Percentiles rank a stretch among this genome's conserved stretches.
Evolutionary conservation across 2,888 invertebrate genomes (phyloP).

Genomic region (Hartigia nigra): DNA sequence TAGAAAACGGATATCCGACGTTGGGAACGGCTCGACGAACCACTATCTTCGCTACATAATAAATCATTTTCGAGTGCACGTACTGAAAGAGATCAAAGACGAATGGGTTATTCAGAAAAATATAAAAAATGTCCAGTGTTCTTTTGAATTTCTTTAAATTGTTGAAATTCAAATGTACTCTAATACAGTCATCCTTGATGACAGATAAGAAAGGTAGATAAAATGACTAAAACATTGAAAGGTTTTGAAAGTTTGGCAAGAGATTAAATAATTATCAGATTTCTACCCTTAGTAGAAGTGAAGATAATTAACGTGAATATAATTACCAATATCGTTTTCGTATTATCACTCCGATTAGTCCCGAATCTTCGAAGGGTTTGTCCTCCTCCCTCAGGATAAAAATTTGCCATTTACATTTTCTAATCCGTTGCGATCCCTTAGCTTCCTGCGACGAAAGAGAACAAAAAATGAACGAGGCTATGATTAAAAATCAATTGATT

Average conservation of each 20-base stretch:
- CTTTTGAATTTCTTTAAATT: constrained; percentile 15
- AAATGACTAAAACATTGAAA: background rate
- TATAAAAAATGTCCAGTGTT: background rate
- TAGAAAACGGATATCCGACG: constrained; percentile 27
- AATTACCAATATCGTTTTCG: constrained; percentile 27
- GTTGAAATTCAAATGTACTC: background rate
- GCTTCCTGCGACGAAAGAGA: background rate
- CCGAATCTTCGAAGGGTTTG: background rate
- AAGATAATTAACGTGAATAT: constrained; percentile 50
- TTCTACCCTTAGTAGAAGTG: constrained; percentile 4
- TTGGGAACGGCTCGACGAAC: constrained; percentile 13
- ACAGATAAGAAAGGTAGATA: background rate
- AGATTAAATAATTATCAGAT: background rate
- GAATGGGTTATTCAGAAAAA: background rate
- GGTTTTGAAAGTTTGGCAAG: background rate
- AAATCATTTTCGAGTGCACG: constrained; percentile 26
- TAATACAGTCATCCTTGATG: background rate
- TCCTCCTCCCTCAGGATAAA: background rate
- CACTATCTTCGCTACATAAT: constrained; percentile 24
- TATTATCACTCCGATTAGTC: background rate
- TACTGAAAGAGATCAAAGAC: background rate
- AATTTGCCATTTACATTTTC: background rate
- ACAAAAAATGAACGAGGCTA: background rate
- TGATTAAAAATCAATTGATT: background rate
- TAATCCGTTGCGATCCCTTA: background rate